Conservation (phyloP, 2,888 invertebrate species). For the Troilus luridus region DNA sequence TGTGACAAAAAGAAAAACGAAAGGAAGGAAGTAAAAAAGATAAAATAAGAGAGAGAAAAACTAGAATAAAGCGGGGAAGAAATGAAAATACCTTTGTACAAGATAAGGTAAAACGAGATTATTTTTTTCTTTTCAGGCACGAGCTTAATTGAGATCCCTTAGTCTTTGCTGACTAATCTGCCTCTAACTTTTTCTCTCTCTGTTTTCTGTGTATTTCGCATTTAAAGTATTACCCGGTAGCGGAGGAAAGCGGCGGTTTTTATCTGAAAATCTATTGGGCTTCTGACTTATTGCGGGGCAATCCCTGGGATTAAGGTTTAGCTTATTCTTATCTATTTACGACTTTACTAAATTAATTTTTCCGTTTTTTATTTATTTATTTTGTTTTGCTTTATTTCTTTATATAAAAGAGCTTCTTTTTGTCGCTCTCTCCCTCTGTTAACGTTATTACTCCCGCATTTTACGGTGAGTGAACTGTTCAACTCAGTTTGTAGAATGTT, state of each 20-base stretch:
- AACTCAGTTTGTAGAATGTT: no score
- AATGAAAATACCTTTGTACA: constrained; percentile 46
- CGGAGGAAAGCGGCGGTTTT: not conserved
- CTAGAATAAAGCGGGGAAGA: constrained; percentile 38
- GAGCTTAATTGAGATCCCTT: constrained; percentile 50
- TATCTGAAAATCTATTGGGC: not conserved
- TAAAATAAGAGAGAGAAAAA: constrained; percentile 19
- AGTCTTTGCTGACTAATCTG: constrained; percentile 44
- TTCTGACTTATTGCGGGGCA: not conserved
- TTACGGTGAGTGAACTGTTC: no score
- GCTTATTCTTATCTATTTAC: not conserved
- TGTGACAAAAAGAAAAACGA: not conserved
- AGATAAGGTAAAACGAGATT: constrained; percentile 40
- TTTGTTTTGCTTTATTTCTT: no score
- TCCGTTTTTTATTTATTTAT: no score
- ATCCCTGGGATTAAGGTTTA: not conserved
- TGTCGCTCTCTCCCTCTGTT: no score
- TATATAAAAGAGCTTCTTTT: not conserved
- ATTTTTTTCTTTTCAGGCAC: constrained; percentile 14
- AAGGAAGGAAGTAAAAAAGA: not conserved
- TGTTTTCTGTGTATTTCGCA: constrained; percentile 39
- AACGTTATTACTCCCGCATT: no score
- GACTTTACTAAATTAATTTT: not conserved
- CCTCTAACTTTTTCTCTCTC: not conserved
- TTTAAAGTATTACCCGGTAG: constrained; percentile 27